Base-by-base conservation (phyloP, 2,113 vertebrate species). In the Epinephelus lanceolatus region DNA sequence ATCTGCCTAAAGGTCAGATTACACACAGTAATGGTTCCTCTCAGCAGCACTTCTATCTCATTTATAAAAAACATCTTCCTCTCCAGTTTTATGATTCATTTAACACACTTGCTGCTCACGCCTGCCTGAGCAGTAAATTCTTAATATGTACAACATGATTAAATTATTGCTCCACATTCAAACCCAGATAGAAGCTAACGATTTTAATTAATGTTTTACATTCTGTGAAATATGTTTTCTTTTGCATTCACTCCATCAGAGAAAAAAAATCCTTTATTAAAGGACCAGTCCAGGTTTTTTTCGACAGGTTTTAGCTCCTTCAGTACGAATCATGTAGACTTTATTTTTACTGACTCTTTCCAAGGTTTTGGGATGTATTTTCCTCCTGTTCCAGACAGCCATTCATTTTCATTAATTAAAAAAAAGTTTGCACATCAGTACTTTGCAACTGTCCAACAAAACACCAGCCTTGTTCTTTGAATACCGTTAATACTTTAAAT, bases 81-180 rank as follows among this genome's bases (percentile, higher is more conserved):
- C 71, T 63, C 14, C 51, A 65, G 7, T 57, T 71, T 66, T 52
- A 71, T 71, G 67, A 47, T 77, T 77, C 74, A 83, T 77, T 71
- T 51, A 77, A 51, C 81, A 11, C 59, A 25, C 45, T 59, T 15
- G 55, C 25, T 8, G 76, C 66, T 78, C 42, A 23, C 59, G 76
- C 27, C 65, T 19, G 76, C 15, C 65, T 53, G 68, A 72, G 66
- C 73, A 27, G 21, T 77, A 66, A 59, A 77, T 83, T 71, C 81
- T 77, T 77, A 71, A 77, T 59, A 56, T 40, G 40, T 56, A 71
- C 59, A 25, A 65, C 81, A 83, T 83, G 81, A 65, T 83, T 77
- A 51, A 83, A 77, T 83, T 65, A 83, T 77, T 57, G 80, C 66
- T 65, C 66, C 66, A 56, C 65, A 42, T 76, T 55, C 21, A 56